These are phyloP conservation scores for Chrysopa pallens DNA, from an alignment of 1,140 invertebrate genomes.

Conservation along the genomic window DNA sequence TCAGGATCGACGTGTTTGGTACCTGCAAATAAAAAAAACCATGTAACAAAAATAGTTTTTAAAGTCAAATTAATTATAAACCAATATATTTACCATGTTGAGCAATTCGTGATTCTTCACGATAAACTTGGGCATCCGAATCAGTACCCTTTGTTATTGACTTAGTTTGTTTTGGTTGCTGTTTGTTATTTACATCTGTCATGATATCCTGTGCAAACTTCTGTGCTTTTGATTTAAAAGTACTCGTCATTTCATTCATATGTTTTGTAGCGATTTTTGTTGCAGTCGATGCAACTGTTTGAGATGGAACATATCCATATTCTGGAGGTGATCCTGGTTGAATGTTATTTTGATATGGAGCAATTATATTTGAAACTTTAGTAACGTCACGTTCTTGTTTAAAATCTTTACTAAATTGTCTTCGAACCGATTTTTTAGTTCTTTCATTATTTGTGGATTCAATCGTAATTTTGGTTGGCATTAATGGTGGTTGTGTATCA, in stretches of 20 bases:
- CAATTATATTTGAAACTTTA: slow-evolving; percentile 2
- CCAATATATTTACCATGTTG: slow-evolving; percentile 42
- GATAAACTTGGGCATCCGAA: slow-evolving; percentile 43
- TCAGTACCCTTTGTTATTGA: slow-evolving; percentile 21
- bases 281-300: slow-evolving; percentile 23
- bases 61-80: not conserved
- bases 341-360: slow-evolving; percentile 15
- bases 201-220: slow-evolving; percentile 47
- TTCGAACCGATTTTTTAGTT: slow-evolving; percentile 11
- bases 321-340: slow-evolving; percentile 38
- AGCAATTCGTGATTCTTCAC: slow-evolving; percentile 45
- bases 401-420: slow-evolving; percentile 11
- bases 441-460: slow-evolving; percentile 9
- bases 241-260: slow-evolving; percentile 45
- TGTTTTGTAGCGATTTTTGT: slow-evolving; percentile 36
- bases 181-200: slow-evolving; percentile 30
- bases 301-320: slow-evolving; percentile 31
- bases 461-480: slow-evolving; percentile 19
- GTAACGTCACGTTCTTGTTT: slow-evolving; percentile 18
- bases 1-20: slow-evolving; percentile 60
- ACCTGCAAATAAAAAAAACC: slow-evolving; percentile 26
- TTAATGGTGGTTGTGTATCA: slow-evolving; percentile 29
- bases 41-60: not conserved
- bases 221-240: slow-evolving; percentile 50
- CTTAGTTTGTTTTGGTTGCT: slow-evolving; percentile 29